phyloP scores from a whole-genome alignment of 2,797 vertebrate genomes.

The Oryzias dopingdopingensis region DNA sequence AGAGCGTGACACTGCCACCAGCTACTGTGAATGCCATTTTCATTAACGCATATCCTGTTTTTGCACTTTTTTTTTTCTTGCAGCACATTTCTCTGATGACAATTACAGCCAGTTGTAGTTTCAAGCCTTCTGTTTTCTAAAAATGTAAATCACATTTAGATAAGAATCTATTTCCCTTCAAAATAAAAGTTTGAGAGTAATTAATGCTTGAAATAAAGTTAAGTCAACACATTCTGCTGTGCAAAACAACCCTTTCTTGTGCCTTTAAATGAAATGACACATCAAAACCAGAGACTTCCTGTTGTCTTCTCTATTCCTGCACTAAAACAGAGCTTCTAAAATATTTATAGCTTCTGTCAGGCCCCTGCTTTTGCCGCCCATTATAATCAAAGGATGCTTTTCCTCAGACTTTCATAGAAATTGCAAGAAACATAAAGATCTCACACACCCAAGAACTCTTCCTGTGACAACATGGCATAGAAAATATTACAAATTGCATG shows the following conservation, averaged over 20 bases:
- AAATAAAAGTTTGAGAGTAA: too few species aligned
- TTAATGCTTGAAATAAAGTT: constrained; percentile 2
- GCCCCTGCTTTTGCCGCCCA: constrained; percentile 62
- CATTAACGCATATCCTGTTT: too few species aligned
- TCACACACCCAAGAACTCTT: background rate
- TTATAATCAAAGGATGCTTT: constrained; percentile 67
- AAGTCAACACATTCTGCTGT: constrained; percentile 6
- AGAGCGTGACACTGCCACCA: too few species aligned
- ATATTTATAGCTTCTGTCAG: constrained; percentile 78
- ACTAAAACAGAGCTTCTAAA: constrained; percentile 74
- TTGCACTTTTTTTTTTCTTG: too few species aligned
- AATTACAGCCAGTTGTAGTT: too few species aligned
- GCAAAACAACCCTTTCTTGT: constrained; percentile 1
- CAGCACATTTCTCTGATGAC: too few species aligned
- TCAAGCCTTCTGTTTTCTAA: too few species aligned
- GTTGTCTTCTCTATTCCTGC: constrained; percentile 54
- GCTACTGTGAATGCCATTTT: too few species aligned
- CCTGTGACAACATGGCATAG: too few species aligned
- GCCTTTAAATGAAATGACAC: constrained; percentile 51
- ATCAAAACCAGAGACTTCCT: constrained; percentile 69
- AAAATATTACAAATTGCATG: background rate
- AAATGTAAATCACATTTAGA: too few species aligned
- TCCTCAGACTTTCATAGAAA: constrained; percentile 1
- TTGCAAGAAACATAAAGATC: constrained; percentile 9
- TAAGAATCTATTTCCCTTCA: too few species aligned